Base-by-base conservation (phyloP, 2,113 vertebrate genomes). In the Hyaena hyaena region DNA sequence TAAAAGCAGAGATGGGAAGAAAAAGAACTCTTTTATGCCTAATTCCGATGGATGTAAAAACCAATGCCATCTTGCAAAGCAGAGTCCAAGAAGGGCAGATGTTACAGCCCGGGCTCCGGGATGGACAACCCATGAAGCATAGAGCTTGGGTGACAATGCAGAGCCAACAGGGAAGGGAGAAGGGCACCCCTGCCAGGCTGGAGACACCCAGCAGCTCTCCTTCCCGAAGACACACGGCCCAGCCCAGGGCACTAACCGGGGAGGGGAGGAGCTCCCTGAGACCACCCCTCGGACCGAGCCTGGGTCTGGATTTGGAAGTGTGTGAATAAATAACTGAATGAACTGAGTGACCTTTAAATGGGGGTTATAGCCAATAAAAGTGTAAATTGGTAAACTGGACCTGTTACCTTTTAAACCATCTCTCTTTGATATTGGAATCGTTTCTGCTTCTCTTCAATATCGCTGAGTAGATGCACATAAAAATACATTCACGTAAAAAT, bases 361-460 rank as follows among this genome's bases (percentile, higher is more conserved):
- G 5, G 0, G 50, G 39, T 66, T 19, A 15, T 48, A n/a, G 61
- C 21, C 26, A 61, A 39, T 58, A 43, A 35, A 74, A 31, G 35
- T 39, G 68, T 68, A 71, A 83, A 43, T 23, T 31, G 35, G 58
- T 68, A n/a, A 86, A 82, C 28, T 23, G 33, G 19, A 33, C 23
- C 35, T 28, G 50, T 53, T 80, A 50, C 24, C 39, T 33, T 24
- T 95, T 83, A 84, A 92, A 68, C 77, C 74, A 48, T 61, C 63
- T 83, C 58, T 88, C 35, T 82, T 31, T 55, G 68, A n/a, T 93
- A 63, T 0, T 28, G 48, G 68, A 55, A 66, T 68, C 17, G 68
- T 93, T 96, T n/a, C 63, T 58, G 92, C 86, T 58, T 91, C 2
- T 33, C 23, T 88, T 50, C 53, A 88, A 53, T n/a, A 45, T 2